Conservation (phyloP, 1,140 invertebrate species). For the Himalopsyche phryganea region DNA sequence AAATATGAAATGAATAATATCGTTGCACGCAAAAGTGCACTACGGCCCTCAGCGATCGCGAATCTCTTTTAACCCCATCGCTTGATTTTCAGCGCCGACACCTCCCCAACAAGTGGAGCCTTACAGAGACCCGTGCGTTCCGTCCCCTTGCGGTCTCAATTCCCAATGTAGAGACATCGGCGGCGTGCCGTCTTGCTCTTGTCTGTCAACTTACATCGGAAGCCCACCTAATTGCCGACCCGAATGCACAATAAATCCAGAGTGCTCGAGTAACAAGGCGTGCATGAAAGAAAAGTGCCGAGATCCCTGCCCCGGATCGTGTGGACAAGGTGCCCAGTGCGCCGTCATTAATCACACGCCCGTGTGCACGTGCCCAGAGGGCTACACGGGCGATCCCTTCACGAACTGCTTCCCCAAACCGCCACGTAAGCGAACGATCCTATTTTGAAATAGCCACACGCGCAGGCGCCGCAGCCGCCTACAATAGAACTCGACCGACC, state of each 20-base stretch:
- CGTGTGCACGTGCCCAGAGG: conserved; percentile 64
- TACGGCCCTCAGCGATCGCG: not conserved
- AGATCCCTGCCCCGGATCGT: conserved; percentile 68
- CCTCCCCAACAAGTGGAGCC: conserved; percentile 27
- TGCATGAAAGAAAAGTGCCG: conserved; percentile 69
- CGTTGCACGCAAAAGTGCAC: too few relatives aligned
- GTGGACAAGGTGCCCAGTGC: conserved; percentile 63
- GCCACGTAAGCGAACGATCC: conserved; percentile 50
- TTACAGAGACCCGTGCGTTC: conserved; percentile 64
- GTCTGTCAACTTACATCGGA: conserved; percentile 62
- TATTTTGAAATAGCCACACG: conserved; percentile 62
- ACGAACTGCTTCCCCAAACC: conserved; percentile 51
- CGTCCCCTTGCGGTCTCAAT: conserved; percentile 70
- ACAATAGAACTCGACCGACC: conserved; percentile 52
- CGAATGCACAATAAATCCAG: conserved; percentile 70
- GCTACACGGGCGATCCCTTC: conserved; percentile 71
- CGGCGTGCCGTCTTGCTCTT: conserved; percentile 63
- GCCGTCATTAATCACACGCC: conserved; percentile 70
- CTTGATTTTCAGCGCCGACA: conserved; percentile 35
- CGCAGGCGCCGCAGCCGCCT: conserved; percentile 60
- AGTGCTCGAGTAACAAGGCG: conserved; percentile 67
- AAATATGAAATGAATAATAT: not conserved
- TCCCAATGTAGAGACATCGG: conserved; percentile 67
- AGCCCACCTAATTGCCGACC: conserved; percentile 69
- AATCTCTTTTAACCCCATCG: not conserved